Conservation (phyloP, 2,888 invertebrate genomes). For the Amitus sp. region DNA sequence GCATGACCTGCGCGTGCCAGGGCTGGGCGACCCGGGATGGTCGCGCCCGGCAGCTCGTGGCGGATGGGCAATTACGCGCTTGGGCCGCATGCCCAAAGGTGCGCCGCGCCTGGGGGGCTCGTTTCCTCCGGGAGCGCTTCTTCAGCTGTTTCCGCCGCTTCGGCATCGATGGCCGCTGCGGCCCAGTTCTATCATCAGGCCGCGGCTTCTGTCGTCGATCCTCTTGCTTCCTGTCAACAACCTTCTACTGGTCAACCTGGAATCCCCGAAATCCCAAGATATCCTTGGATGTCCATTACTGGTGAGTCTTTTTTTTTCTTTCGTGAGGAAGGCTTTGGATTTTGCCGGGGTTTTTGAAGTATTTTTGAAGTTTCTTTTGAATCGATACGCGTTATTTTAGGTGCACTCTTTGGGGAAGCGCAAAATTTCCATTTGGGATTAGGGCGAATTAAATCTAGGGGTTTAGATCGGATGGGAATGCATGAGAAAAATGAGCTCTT, state of each 20-base stretch:
- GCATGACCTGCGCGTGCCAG: no score
- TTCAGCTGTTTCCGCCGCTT: conserved; percentile 75
- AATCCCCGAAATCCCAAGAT: conserved; percentile 91
- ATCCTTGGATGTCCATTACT: conserved; percentile 97
- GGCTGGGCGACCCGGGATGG: conserved; percentile 71
- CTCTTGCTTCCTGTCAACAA: conserved; percentile 83
- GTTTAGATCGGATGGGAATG: no score
- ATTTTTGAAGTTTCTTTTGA: background rate
- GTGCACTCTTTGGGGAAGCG: no score
- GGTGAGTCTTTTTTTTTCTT: conserved; percentile 72
- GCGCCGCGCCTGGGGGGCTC: conserved; percentile 65
- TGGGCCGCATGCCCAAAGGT: conserved; percentile 78
- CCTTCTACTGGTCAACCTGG: conserved; percentile 81
- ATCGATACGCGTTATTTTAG: background rate
- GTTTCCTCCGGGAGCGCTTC: conserved; percentile 69
- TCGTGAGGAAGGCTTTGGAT: no score
- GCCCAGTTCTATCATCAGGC: conserved; percentile 94
- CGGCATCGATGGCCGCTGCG: conserved; percentile 75
- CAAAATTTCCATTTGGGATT: no score
- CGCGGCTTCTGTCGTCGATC: conserved; percentile 79
- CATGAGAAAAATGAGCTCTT: no score
- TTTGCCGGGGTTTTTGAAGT: no score
- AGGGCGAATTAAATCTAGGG: no score
- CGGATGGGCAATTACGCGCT: conserved; percentile 86
- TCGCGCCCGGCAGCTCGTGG: conserved; percentile 71